A percentile compares a stretch with the other conserved stretches of the same genome.
These are phyloP conservation scores for Thermophis baileyi DNA, from an alignment of 2,113 vertebrate species.

Conservation along the genomic window DNA sequence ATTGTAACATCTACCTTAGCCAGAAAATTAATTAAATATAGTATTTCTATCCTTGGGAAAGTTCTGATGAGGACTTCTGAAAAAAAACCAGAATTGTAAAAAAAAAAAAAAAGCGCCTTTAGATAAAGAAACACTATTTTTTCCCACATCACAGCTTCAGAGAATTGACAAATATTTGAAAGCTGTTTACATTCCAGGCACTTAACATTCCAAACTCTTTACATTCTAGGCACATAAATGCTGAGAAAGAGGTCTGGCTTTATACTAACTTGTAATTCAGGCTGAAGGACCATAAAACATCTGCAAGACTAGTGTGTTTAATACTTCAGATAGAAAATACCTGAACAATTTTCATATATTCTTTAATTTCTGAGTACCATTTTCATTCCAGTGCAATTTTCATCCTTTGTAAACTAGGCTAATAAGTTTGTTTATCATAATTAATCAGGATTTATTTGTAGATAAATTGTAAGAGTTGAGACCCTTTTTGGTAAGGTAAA, in stretches of 20 bases:
- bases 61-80: not conserved
- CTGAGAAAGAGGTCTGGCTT: not conserved
- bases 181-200: conserved; percentile 1
- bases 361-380: not conserved
- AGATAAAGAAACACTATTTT: not conserved
- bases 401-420: not conserved
- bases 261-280: not conserved
- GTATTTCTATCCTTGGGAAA: not conserved
- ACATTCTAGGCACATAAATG: not conserved
- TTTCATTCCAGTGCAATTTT: not conserved
- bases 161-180: not conserved
- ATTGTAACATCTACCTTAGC: not conserved
- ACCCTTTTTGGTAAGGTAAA: not conserved
- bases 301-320: not conserved
- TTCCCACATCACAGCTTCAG: not conserved
- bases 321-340: not conserved
- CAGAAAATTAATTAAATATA: not conserved
- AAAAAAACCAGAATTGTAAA: not conserved
- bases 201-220: not conserved
- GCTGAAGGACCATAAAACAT: not conserved
- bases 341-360: not conserved
- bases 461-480: not conserved
- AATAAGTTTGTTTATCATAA: not conserved
- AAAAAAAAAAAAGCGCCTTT: not conserved
- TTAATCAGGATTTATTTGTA: not conserved